phyloP scores from a whole-genome alignment of 2,888 invertebrate species.

The Hanleya hanleyi region DNA sequence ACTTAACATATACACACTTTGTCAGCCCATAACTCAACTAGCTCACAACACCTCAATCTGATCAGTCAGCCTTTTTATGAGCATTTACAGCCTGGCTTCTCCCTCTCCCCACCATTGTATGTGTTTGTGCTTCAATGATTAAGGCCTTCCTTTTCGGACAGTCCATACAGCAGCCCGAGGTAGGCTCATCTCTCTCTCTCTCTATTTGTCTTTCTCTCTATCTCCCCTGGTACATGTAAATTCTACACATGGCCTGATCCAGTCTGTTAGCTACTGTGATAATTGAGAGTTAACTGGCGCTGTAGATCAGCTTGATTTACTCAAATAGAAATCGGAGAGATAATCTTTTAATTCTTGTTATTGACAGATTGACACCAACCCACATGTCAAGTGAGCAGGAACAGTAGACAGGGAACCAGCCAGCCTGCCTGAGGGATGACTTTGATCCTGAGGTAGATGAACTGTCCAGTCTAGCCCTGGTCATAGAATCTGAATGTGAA shows the following conservation, averaged over 20 bases:
- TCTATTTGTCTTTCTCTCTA: background rate
- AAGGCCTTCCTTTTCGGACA: background rate
- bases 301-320: too few species aligned
- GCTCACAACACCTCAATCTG: background rate
- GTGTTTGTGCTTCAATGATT: background rate
- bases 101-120: background rate
- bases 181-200: background rate
- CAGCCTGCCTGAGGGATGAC: too few species aligned
- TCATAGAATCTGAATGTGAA: too few species aligned
- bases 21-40: background rate
- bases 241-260: background rate
- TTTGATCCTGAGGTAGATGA: too few species aligned
- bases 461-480: too few species aligned
- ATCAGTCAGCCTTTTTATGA: background rate
- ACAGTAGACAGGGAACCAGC: background rate
- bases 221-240: too few species aligned
- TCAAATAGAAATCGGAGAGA: too few species aligned
- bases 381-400: background rate
- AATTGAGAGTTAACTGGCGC: too few species aligned
- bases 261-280: background rate
- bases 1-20: constrained; percentile 3
- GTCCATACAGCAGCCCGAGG: background rate
- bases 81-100: background rate
- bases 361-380: background rate
- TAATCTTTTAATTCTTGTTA: background rate